Evolutionary conservation across 2,888 invertebrate genomes (phyloP), one percentile per base, ranked within the genome.

Genomic region (Melieria crassipennis): DNA sequence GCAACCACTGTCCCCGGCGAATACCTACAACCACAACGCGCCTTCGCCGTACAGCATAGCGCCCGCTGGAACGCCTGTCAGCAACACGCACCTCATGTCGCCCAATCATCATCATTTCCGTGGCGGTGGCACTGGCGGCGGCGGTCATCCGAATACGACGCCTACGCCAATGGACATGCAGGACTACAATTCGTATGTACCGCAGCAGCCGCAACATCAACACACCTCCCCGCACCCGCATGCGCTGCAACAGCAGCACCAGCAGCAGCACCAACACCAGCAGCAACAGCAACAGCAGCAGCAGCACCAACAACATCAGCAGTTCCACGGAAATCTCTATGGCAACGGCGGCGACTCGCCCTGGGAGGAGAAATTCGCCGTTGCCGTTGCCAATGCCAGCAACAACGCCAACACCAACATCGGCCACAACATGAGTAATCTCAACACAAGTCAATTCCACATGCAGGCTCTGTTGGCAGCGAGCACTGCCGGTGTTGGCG

Each of bases 1-100:
- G 1, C 86, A 86, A 78, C 86, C 87, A 10, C 71, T 83, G 50
- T 86, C 87, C n/a, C 85, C 86, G 10, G 77, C 82, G 30, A 82
- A 80, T 78, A 82, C 79, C 42, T 84, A 85, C 74, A 83, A 79
- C 65, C 83, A 82, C 71, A 85, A 85, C 78, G 83, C 84, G 43
- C 83, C 85, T 68, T 85, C 85, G 46, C 85, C 86, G 13, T 86
- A 84, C 68, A 83, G 79, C 55, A 79, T 84, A 77, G 52, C 70
- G 64, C 68, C 55, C 55, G 73, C 65, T 69, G 67, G 56, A 56
- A 48, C 70, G 64, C 68, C 55, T 55, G 73, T 65, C 68, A 65
- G 56, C 58, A 76, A 60, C 72, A 76, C 72, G 62, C 75, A 75
- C 7, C 45, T 78, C 55, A 78, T 82, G 76, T 82, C 81, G 9